phyloP scores from a whole-genome alignment of 2,113 vertebrate genomes.

The Tonatia bakeri region DNA sequence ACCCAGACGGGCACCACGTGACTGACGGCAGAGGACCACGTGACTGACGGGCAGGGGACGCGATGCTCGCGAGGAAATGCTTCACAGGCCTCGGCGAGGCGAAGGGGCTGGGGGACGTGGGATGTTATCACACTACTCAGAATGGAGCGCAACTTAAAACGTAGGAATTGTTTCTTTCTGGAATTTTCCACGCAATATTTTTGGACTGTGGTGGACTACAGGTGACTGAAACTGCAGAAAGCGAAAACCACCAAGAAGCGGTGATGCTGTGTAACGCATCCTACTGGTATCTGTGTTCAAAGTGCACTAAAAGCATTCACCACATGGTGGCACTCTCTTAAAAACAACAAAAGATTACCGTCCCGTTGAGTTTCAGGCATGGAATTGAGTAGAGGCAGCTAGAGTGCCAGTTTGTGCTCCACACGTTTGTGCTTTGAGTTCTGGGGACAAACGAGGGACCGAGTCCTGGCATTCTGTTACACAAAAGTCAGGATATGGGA shows the following conservation, averaged over 20 bases:
- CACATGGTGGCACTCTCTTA: slow-evolving; percentile 43
- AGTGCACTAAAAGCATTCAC: slow-evolving; percentile 16
- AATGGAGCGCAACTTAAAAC: not conserved
- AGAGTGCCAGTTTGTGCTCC: not conserved
- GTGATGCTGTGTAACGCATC: no score
- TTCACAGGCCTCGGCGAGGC: not conserved
- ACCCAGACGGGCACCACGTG: not conserved
- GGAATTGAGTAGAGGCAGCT: not conserved
- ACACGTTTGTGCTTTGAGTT: not conserved
- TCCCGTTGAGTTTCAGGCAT: not conserved
- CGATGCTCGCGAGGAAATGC: not conserved
- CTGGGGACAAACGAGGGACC: not conserved
- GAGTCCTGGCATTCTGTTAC: not conserved
- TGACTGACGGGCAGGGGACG: not conserved
- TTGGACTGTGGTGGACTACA: not conserved
- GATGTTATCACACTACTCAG: not conserved
- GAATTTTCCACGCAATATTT: not conserved
- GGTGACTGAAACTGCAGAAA: not conserved
- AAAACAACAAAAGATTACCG: not conserved
- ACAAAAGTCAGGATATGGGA: not conserved
- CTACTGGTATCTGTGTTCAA: not conserved
- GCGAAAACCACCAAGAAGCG: not conserved
- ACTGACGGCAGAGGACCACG: not conserved
- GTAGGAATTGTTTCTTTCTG: not conserved
- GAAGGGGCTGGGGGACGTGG: not conserved